Base-by-base conservation (phyloP, 2,888 invertebrate genomes). In the Lottia gigantea region DNA sequence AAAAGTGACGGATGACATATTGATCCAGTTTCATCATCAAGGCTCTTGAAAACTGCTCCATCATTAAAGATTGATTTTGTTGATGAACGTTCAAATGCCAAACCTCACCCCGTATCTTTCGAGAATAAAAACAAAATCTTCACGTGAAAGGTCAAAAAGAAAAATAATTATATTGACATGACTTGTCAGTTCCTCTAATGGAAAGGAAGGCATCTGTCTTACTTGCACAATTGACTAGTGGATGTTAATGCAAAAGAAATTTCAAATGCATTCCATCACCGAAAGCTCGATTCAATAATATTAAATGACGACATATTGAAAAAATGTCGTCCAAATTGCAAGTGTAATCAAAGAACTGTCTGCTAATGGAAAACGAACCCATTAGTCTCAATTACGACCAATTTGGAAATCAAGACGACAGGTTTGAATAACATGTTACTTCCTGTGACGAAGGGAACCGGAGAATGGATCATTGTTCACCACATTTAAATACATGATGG, bases 201-300 rank as follows among this genome's bases (percentile, higher is more conserved):
- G 55, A 55, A 55, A 55, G 55, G 23, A 55, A 55, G 23, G 23
- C 55, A 55, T 55, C 55, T 55, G 55, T 55, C 55, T 55, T 23
- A n/a, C 19, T 19, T 19, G 14, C 40, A 8, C 40, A 40, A 40
- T 40, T 8, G 40, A 40, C 40, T 11, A 8, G 11, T 11, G 11
- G 40, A 40, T 40, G 40, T 1, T 40, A 40, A 40, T 40, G 40
- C 40, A 8, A 40, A 40, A 40, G 40, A 40, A 40, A 6, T 31
- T 31, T 31, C 31, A 31, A 31, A 4, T 40, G 40, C 11, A 11
- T 8, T 8, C 40, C 40, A 40, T 40, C 11, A 40, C 7, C 40
- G 7, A 40, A 4, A 40, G 40, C 40, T 40, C 8, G 8, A 40
- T 40, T 40, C 40, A 40, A 40, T 40, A 11, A 40, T 40, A 8